These are phyloP conservation scores for Panagrolaimus sp. DNA, from an alignment of 1,140 invertebrate genomes.

Conservation along the genomic window DNA sequence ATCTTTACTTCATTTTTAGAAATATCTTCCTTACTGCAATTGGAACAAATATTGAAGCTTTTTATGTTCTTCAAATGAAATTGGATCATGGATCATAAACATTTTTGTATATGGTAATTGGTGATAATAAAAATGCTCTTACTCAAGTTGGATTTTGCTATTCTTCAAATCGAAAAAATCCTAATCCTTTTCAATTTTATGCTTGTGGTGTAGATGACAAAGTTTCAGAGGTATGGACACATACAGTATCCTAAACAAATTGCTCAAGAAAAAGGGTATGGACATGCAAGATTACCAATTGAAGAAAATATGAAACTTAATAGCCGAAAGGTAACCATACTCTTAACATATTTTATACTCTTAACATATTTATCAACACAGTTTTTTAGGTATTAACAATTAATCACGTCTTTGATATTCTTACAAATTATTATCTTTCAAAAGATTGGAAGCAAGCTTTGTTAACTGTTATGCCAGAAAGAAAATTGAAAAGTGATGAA, in stretches of 20 bases:
- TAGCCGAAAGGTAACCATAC: constrained; percentile 70
- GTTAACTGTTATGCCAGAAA: constrained; percentile 68
- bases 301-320: constrained; percentile 84
- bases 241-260: constrained; percentile 57
- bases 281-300: constrained; percentile 81
- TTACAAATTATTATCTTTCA: constrained; percentile 73
- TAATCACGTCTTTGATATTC: constrained; percentile 91
- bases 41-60: too few species aligned
- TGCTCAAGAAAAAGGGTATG: constrained; percentile 72
- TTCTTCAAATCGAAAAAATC: constrained; percentile 77
- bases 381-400: constrained; percentile 72
- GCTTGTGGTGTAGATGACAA: constrained; percentile 75
- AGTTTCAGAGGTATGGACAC: constrained; percentile 65
- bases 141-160: constrained; percentile 90
- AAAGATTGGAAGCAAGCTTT: constrained; percentile 79
- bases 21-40: too few species aligned
- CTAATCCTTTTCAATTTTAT: constrained; percentile 78
- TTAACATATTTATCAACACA: too few species aligned
- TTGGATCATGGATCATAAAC: background rate
- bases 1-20: too few species aligned
- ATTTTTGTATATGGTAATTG: constrained; percentile 50
- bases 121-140: constrained; percentile 78
- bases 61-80: too few species aligned
- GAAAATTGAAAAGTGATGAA: constrained; percentile 38
- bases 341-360: constrained; percentile 5